Base-by-base conservation (phyloP, 64 coral and sea anemone genomes). In the Stylophora pistillata region DNA sequence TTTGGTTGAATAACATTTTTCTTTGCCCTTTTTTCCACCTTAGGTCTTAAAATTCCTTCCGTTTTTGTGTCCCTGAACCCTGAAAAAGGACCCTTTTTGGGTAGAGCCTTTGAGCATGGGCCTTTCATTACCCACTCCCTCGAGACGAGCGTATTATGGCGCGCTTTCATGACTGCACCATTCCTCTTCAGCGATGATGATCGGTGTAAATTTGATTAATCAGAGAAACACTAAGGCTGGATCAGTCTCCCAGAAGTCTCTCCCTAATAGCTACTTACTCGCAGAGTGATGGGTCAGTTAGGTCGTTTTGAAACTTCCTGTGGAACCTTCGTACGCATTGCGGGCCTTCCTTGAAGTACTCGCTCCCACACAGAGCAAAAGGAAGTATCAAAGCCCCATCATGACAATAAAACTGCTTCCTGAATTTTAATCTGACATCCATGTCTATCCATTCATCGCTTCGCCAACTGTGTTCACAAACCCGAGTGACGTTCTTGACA, bases 391-490 rank as follows among this genome's bases (percentile, higher is more conserved):
- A 69, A 14, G 80, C 80, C 1, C 80, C 80, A 84, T 84, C 69
- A 52, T 69, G 30, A 13, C 80, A 84, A 37, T 84, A 84, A 69
- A 84, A 84, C 62, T 54, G 33, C 47, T 70, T 84, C 21, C 58
- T 64, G 20, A 69, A 84, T 23, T 84, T 84, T 9, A 69, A 23
- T 16, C 80, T 84, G 9, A 84, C 80, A 33, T 84, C 80, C 62
- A 84, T 26, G 5, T 84, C 80, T 13, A 84, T 71, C 80, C 80
- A 84, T 0, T 33, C 32, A n/a, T 84, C 80, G 4, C 33, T 68
- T 25, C 80, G 59, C 80, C 80, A 84, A 62, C 80, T 84, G 62
- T 71, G 31, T 53, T 84, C 80, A 21, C 80, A 84, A 41, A 84
- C 23, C 2, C 80, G 80, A 29, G 80, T 55, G 10, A 84, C 80